Base-by-base conservation (phyloP, 2,888 invertebrate genomes). In the Agrenia bidenticulata region DNA sequence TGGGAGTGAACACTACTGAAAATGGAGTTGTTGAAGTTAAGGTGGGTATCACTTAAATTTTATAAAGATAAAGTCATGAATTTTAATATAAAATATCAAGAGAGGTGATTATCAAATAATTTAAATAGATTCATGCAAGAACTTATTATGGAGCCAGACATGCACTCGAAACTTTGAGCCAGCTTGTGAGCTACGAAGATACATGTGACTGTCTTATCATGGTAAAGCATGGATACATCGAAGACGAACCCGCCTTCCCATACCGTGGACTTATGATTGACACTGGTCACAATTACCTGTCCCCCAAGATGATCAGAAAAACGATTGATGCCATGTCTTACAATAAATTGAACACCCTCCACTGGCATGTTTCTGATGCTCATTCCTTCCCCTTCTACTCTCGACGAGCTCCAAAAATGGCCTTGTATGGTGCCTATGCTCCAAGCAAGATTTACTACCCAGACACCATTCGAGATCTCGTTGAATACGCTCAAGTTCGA, bases 351-450 rank as follows among this genome's bases (percentile, higher is more conserved):
- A 96, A 96, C 78, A 90, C 93, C 0, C 85, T 96, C 51, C 96
- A 96, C 78, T 96, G 95, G 94, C 92, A 92, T 78, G 87, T 87
- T 0, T 89, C 90, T 0, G 96, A 96, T 80, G 87, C 92, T 1
- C 94, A 95, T 74, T 94, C 94, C 77, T 96, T 95, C 80, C 95
- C 96, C 0, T 83, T 94, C 77, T 88, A 89, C 77, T 87, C 89
- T 0, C 83, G 83, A n/a, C 83, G 87, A 45, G 85, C 89, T 21
- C 91, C 90, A 0, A 86, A 88, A 77, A 84, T 92, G 81, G 85
- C 89, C 1, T 85, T 84, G 85, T 89, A 81, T 76, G 83, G 82
- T 73, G 81, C 83, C 15, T 79, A 79, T 62, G 81, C 83, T 0
- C 82, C 83, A 80, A 81, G 81, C 24, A 78, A 88, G 77, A 85